Evolutionary conservation across 2,113 vertebrate genomes (phyloP).

Genomic region (Hypocryptadius cinnamomeus): DNA sequence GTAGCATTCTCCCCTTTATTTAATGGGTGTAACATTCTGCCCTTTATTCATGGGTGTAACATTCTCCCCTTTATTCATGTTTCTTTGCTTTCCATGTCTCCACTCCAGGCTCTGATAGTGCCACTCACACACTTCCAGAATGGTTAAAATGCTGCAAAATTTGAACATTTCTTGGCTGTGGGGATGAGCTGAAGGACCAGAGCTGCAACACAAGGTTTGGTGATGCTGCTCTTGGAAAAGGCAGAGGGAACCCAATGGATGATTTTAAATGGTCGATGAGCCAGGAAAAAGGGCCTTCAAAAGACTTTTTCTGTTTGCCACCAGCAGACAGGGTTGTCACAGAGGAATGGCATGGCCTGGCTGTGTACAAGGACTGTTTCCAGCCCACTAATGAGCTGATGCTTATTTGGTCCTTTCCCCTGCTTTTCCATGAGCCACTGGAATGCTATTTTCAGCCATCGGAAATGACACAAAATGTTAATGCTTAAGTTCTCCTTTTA

Average conservation of each 20-base stretch:
- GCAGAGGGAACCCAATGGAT: background rate
- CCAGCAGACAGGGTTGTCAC: background rate
- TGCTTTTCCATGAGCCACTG: background rate
- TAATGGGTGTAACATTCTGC: too few relatives aligned
- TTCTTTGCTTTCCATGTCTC: background rate
- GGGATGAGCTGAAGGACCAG: background rate
- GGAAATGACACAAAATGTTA: background rate
- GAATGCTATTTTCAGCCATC: constrained; percentile 2
- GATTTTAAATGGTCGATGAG: background rate
- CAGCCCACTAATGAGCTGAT: background rate
- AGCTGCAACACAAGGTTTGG: background rate
- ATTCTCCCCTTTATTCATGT: background rate
- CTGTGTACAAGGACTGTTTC: background rate
- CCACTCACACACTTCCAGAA: background rate
- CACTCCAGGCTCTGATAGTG: background rate
- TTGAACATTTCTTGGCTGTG: background rate
- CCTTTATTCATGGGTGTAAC: background rate
- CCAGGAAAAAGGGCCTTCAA: background rate
- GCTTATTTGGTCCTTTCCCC: background rate
- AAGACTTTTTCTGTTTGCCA: background rate
- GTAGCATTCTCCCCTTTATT: background rate
- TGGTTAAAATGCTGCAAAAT: background rate
- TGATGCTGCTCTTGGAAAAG: background rate
- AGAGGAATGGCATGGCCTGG: background rate
- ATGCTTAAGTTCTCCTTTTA: constrained; percentile 21